phyloP scores from a whole-genome alignment of 1,140 invertebrate genomes.

The Bombus terrestris region DNA sequence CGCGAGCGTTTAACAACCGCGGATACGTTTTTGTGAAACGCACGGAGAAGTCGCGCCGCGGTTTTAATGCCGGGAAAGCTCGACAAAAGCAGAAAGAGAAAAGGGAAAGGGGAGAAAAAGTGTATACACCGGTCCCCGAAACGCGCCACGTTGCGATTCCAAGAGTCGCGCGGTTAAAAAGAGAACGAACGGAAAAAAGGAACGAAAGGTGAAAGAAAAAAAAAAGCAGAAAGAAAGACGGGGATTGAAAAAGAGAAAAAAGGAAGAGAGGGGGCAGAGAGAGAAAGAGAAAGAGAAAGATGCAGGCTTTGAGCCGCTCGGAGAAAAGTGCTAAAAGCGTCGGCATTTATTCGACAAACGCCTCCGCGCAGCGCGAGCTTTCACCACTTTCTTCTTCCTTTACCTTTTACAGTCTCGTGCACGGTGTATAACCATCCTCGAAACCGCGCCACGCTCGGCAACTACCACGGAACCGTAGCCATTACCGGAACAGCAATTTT shows the following conservation, averaged over 20 bases:
- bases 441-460: constrained; percentile 17
- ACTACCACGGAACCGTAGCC: constrained; percentile 10
- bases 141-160: constrained; percentile 42
- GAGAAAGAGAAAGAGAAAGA: constrained; percentile 5
- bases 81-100: constrained; percentile 11
- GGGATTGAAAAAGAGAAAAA: neutral
- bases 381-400: constrained; percentile 50
- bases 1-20: constrained; percentile 57
- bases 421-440: constrained; percentile 14
- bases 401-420: constrained; percentile 31
- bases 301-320: constrained; percentile 54
- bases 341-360: constrained; percentile 65
- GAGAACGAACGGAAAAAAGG: neutral
- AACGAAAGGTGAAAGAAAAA: neutral
- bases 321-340: constrained; percentile 66
- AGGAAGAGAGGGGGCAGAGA: neutral
- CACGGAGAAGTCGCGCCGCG: constrained; percentile 20
- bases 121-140: constrained; percentile 28
- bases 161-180: constrained; percentile 43
- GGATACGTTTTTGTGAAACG: constrained; percentile 53
- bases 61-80: constrained; percentile 56
- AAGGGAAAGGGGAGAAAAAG: constrained; percentile 29
- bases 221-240: neutral
- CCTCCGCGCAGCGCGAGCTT: constrained; percentile 46
- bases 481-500: constrained; percentile 44